These are phyloP conservation scores for Oceanodroma leucorhoa DNA, from an alignment of 2,797 vertebrate species.

Conservation along the genomic window DNA sequence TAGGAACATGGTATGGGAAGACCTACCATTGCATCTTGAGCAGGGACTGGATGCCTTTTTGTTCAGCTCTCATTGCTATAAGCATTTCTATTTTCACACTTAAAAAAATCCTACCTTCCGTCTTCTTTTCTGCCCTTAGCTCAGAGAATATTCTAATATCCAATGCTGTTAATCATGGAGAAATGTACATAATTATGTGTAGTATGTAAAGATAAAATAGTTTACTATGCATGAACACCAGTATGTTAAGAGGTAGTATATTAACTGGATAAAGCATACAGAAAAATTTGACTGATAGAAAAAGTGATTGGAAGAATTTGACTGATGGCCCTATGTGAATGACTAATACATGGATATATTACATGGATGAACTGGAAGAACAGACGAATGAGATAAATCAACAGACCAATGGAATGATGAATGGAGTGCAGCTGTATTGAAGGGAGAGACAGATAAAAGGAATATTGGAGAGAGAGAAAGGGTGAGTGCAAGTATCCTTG, in stretches of 20 bases:
- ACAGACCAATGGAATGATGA: background rate
- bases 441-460: background rate
- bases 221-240: background rate
- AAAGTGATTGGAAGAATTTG: background rate
- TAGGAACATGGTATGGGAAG: background rate
- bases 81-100: background rate
- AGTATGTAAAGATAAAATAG: background rate
- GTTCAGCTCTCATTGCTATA: background rate
- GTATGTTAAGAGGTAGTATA: background rate
- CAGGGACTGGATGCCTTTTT: background rate
- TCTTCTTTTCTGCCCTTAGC: background rate
- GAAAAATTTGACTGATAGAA: background rate
- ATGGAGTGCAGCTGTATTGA: background rate
- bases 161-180: background rate
- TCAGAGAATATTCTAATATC: background rate
- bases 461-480: background rate
- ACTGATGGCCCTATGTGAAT: background rate
- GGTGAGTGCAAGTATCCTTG: background rate
- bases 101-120: background rate
- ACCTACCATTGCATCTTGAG: background rate
- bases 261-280: background rate
- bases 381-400: background rate
- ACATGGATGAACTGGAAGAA: background rate
- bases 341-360: background rate
- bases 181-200: background rate